phyloP scores from a whole-genome alignment of 2,113 vertebrate genomes.

The Illadopsis cleaveri region DNA sequence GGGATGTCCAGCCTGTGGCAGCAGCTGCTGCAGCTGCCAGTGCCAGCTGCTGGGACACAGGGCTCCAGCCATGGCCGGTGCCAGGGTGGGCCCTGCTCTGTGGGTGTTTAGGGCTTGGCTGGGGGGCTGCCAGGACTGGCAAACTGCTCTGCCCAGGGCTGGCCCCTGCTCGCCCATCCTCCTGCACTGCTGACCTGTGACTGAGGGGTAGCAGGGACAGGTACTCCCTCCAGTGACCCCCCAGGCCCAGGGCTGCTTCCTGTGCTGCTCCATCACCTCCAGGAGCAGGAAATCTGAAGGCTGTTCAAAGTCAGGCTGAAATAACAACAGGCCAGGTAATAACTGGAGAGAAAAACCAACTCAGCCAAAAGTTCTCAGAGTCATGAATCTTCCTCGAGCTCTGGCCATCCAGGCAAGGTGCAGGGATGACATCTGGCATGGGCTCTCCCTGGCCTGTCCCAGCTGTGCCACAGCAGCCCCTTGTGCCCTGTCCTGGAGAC shows the following conservation, averaged over 20 bases:
- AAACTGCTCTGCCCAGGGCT: neutral
- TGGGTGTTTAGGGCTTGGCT: neutral
- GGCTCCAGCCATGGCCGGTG: neutral
- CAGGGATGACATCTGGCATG: neutral
- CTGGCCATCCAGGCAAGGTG: neutral
- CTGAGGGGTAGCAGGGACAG: neutral
- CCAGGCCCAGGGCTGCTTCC: neutral
- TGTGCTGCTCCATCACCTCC: neutral
- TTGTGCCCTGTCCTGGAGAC: neutral
- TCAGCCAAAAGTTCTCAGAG: neutral
- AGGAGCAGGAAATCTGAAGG: neutral
- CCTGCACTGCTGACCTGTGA: neutral
- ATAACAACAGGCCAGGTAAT: neutral
- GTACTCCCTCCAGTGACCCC: neutral
- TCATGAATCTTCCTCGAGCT: neutral
- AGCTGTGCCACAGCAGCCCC: neutral
- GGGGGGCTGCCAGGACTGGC: neutral
- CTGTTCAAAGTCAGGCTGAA: neutral
- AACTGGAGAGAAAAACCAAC: neutral
- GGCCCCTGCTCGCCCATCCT: fast-evolving
- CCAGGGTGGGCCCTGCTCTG: fast-evolving
- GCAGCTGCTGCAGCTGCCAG: neutral
- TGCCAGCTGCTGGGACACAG: neutral
- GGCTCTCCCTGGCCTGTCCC: neutral
- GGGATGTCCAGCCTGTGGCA: neutral